These are phyloP conservation scores for Drosophila bifasciata DNA, from an alignment of 1,140 invertebrate genomes.

Conservation along the genomic window DNA sequence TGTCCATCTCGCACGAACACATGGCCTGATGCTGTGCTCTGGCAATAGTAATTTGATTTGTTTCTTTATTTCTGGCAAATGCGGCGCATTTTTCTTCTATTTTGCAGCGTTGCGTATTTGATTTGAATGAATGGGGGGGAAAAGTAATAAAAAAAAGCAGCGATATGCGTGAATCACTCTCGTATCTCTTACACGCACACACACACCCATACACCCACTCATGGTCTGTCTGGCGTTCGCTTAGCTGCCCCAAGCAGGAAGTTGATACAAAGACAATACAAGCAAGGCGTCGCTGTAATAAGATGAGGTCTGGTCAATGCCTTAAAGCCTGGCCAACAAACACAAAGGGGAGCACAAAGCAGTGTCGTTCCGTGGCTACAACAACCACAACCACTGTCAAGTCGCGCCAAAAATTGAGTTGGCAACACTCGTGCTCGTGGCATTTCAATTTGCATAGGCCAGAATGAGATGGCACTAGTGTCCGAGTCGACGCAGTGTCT, in stretches of 20 bases:
- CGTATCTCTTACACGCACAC: slow-evolving; percentile 6
- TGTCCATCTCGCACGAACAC: slow-evolving; percentile 26
- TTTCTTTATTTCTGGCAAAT: slow-evolving; percentile 46
- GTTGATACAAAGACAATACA: slow-evolving; percentile 56
- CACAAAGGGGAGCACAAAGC: slow-evolving; percentile 42
- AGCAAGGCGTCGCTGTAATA: slow-evolving; percentile 42
- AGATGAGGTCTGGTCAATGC: slow-evolving; percentile 60
- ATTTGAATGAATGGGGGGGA: slow-evolving; percentile 35
- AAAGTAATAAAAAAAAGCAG: slow-evolving; percentile 43
- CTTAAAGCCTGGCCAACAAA: slow-evolving; percentile 18
- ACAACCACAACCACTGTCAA: slow-evolving; percentile 70
- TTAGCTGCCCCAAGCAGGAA: slow-evolving; percentile 55
- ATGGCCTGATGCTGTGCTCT: slow-evolving; percentile 39
- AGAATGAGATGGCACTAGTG: slow-evolving; percentile 44
- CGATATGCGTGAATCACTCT: slow-evolving; percentile 49
- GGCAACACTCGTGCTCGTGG: slow-evolving; percentile 56
- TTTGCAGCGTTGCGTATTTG: slow-evolving; percentile 8
- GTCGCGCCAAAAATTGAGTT: slow-evolving; percentile 75
- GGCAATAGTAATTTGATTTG: slow-evolving; percentile 40
- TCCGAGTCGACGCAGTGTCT: slow-evolving; percentile 29
- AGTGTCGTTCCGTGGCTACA: slow-evolving; percentile 32
- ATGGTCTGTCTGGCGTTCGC: background rate
- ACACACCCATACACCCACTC: slow-evolving; percentile 1
- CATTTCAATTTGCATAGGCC: slow-evolving; percentile 34
- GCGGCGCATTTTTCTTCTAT: slow-evolving; percentile 52